A percentile compares a stretch with the other conserved stretches of the same genome.
Conservation (phyloP, 2,113 vertebrate species). For the Peromyscus maniculatus region DNA sequence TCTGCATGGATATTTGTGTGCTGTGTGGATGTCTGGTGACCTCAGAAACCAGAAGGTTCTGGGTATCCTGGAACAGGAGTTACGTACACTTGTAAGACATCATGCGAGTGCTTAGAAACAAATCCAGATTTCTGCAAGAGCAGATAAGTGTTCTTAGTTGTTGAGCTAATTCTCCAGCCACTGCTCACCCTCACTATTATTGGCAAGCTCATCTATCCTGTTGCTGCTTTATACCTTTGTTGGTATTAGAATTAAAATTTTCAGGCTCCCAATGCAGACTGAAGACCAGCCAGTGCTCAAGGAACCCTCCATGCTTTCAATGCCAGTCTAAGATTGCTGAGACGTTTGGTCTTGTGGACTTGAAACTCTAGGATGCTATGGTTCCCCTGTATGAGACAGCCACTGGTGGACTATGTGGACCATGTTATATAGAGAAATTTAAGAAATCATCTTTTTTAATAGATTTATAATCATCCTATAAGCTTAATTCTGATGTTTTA, state of each 20-base stretch:
- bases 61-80: background rate
- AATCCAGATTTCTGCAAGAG: background rate
- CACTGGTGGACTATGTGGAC: background rate
- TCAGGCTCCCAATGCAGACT: background rate
- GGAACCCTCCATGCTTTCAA: background rate
- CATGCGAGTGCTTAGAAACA: background rate
- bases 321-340: background rate
- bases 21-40: background rate
- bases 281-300: background rate
- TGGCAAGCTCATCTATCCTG: background rate
- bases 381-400: background rate
- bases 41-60: background rate
- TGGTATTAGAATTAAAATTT: background rate
- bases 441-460: background rate
- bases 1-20: background rate
- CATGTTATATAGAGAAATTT: background rate
- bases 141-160: no score
- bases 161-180: background rate
- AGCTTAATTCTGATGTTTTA: background rate
- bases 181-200: background rate
- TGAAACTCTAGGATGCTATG: background rate
- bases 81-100: background rate
- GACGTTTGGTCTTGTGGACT: background rate
- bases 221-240: background rate
- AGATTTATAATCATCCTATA: background rate